Conservation (phyloP, 2,797 vertebrate species). For the Sebastes reedi region DNA sequence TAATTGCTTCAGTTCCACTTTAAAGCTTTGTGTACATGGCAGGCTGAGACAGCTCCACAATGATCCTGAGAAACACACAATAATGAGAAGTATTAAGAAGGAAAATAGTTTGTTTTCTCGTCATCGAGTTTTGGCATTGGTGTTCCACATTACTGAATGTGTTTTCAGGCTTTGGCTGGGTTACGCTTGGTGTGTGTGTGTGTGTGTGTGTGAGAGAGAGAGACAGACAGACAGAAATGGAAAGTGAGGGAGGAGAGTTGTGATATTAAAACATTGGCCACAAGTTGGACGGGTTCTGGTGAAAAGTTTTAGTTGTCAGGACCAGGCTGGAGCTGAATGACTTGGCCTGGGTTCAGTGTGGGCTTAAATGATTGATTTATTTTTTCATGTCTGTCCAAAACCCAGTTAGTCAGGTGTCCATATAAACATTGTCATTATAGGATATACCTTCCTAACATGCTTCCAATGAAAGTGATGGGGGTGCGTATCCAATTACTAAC, state of each 20-base stretch:
- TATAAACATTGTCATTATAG: not conserved
- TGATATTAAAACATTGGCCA: not conserved
- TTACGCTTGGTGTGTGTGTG: not conserved
- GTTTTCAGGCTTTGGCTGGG: not conserved
- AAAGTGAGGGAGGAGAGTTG: not conserved
- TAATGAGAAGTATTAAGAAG: too few relatives aligned
- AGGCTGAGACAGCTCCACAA: too few relatives aligned
- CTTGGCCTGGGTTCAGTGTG: not conserved
- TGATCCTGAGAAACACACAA: too few relatives aligned
- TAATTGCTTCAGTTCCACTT: too few relatives aligned
- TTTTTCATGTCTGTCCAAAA: not conserved
- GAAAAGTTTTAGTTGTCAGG: not conserved
- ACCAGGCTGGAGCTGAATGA: not conserved
- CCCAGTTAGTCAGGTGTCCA: not conserved
- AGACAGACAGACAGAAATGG: not conserved
- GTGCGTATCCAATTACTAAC: not conserved
- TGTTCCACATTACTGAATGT: not conserved
- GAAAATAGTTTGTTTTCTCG: not conserved
- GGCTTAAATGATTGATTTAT: not conserved
- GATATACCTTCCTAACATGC: not conserved
- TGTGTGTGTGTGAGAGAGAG: not conserved
- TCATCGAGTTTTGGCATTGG: not conserved
- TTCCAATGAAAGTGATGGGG: not conserved
- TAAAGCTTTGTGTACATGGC: too few relatives aligned
- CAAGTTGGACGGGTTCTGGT: not conserved